Percentiles rank a stretch among this genome's conserved stretches.
These are phyloP conservation scores for Tubulanus polymorphus DNA, from an alignment of 2,888 invertebrate genomes.

Conservation along the genomic window DNA sequence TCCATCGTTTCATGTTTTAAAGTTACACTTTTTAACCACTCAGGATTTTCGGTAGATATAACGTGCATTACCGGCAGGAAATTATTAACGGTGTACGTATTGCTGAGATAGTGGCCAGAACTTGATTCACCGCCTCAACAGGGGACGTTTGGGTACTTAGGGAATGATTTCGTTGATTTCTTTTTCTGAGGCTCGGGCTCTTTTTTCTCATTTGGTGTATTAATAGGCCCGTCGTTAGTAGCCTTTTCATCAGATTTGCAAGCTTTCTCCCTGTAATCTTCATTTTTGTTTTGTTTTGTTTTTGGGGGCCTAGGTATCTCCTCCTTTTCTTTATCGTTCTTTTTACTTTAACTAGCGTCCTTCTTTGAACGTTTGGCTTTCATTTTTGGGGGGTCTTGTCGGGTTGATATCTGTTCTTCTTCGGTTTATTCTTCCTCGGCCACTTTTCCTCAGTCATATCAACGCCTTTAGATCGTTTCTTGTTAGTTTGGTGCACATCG, in stretches of 20 bases:
- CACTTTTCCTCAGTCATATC: constrained; percentile 2
- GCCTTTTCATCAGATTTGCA: too few species aligned
- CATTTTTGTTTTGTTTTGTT: too few species aligned
- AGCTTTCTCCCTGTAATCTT: too few species aligned
- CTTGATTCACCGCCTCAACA: not conserved
- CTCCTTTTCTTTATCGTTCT: too few species aligned
- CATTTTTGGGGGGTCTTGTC: not conserved
- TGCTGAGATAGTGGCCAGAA: not conserved
- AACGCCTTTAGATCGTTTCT: not conserved
- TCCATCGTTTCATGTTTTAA: not conserved
- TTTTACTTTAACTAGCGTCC: too few species aligned
- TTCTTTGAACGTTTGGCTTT: not conserved
- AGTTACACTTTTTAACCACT: not conserved
- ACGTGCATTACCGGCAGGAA: constrained; percentile 3
- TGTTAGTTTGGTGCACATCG: not conserved
- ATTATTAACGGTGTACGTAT: constrained; percentile 1
- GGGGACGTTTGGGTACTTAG: constrained; percentile 2
- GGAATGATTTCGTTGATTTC: too few species aligned
- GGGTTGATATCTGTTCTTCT: constrained; percentile 1
- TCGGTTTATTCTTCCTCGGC: not conserved
- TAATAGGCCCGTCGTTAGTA: too few species aligned
- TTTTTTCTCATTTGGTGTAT: too few species aligned
- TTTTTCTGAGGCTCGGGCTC: too few species aligned
- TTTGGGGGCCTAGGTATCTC: too few species aligned
- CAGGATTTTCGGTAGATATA: not conserved